Evolutionary conservation across 2,888 invertebrate species (phyloP).

Genomic region (Anodontia alba): DNA sequence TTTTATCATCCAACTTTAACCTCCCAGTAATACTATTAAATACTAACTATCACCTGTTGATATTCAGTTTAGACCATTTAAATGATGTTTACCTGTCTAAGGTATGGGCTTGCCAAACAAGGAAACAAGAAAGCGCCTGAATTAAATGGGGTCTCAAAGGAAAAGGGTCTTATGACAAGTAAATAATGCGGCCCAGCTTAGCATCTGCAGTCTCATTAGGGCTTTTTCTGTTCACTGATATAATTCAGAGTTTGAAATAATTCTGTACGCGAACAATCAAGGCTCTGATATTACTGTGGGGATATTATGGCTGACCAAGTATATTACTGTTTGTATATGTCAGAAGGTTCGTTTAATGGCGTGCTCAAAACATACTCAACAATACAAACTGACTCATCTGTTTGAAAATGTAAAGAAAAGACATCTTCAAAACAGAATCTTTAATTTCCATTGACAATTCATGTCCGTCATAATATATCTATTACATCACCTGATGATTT

Average conservation of each 20-base stretch:
- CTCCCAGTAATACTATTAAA: neutral
- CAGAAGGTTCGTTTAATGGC: no score
- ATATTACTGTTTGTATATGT: no score
- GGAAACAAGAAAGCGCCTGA: neutral
- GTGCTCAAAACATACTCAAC: neutral
- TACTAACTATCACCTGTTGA: neutral
- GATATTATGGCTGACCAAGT: no score
- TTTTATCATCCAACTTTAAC: slow-evolving; percentile 21
- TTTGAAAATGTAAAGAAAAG: neutral
- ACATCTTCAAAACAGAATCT: neutral
- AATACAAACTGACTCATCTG: slow-evolving; percentile 11
- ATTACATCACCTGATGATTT: no score
- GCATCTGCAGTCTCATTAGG: no score
- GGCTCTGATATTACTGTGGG: no score
- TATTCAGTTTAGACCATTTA: neutral
- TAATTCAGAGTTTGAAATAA: no score
- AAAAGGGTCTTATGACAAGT: no score
- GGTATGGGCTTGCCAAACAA: neutral
- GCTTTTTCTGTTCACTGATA: no score
- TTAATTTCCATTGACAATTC: neutral
- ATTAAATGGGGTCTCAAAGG: no score
- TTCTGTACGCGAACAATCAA: no score
- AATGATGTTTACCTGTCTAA: slow-evolving; percentile 2
- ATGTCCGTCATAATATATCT: neutral
- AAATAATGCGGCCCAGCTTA: no score